phyloP scores from a whole-genome alignment of 1,140 invertebrate genomes.

The Zaprionus davidi region DNA sequence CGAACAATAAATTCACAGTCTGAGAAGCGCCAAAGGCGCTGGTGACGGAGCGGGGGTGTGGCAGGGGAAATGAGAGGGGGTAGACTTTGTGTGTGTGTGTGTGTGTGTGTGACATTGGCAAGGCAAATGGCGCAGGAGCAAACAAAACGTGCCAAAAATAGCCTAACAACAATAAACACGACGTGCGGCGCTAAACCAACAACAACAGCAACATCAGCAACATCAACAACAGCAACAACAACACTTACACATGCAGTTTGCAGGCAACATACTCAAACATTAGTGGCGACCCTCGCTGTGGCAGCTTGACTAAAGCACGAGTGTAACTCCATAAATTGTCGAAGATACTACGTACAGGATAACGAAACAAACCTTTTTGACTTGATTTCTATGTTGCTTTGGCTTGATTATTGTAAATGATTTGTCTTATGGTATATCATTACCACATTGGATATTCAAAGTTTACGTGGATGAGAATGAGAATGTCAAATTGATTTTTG shows the following conservation, averaged over 20 bases:
- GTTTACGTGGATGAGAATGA: too few relatives aligned
- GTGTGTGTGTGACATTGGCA: conserved; percentile 29
- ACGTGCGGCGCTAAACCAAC: not conserved
- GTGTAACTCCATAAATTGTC: too few relatives aligned
- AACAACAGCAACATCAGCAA: conserved; percentile 9
- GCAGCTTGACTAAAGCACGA: too few relatives aligned
- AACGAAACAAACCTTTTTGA: too few relatives aligned
- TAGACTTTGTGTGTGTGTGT: conserved; percentile 15
- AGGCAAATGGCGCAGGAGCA: conserved; percentile 42
- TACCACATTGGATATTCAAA: too few relatives aligned
- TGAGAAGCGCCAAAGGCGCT: not conserved
- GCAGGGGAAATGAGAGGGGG: not conserved
- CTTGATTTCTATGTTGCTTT: too few relatives aligned
- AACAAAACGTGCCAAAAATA: conserved; percentile 60
- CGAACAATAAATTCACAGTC: conserved; percentile 54
- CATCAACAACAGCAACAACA: not conserved
- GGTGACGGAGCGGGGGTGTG: not conserved
- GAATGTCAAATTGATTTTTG: too few relatives aligned
- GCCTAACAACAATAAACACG: conserved; percentile 48
- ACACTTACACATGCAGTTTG: not conserved
- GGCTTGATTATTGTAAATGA: too few relatives aligned
- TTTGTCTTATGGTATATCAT: too few relatives aligned
- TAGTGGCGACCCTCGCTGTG: too few relatives aligned
- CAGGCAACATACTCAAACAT: not conserved
- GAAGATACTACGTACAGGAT: too few relatives aligned